Percentiles rank a stretch among this genome's conserved stretches.
phyloP scores from a whole-genome alignment of 2,113 vertebrate species.

The Proterorhinus semilunaris region DNA sequence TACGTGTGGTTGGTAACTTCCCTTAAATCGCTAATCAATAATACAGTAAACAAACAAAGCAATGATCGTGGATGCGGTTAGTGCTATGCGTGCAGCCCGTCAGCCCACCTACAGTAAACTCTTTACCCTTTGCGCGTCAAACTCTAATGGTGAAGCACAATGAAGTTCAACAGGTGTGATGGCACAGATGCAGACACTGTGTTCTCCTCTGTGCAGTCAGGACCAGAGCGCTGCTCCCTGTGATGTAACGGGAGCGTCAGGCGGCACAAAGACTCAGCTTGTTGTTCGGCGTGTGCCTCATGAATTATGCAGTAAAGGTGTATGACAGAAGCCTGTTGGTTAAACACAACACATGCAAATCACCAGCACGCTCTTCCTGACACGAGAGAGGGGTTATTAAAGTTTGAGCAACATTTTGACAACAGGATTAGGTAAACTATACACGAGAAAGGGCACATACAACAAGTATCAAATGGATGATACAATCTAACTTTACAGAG shows the following conservation, averaged over 20 bases:
- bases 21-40: slow-evolving; percentile 1
- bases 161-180: slow-evolving; percentile 51
- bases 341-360: slow-evolving; percentile 77
- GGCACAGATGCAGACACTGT: slow-evolving; percentile 17
- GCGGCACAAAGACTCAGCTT: slow-evolving; percentile 73
- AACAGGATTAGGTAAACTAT: slow-evolving; percentile 4
- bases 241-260: slow-evolving; percentile 74
- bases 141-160: not conserved
- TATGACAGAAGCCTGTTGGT: slow-evolving; percentile 71
- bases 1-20: not conserved
- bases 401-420: slow-evolving; percentile 14
- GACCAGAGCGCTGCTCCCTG: slow-evolving; percentile 60
- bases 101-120: not conserved
- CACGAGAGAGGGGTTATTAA: slow-evolving; percentile 19
- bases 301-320: slow-evolving; percentile 79
- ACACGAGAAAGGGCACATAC: slow-evolving; percentile 1
- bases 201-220: slow-evolving; percentile 38
- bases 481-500: no score
- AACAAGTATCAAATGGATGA: slow-evolving; percentile 15
- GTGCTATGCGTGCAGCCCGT: not conserved
- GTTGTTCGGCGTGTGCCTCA: slow-evolving; percentile 75
- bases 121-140: not conserved
- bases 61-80: not conserved
- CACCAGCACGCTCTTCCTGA: slow-evolving; percentile 53
- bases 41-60: slow-evolving; percentile 5